phyloP scores from a whole-genome alignment of 2,888 invertebrate genomes.

The Zeuzera pyrina region DNA sequence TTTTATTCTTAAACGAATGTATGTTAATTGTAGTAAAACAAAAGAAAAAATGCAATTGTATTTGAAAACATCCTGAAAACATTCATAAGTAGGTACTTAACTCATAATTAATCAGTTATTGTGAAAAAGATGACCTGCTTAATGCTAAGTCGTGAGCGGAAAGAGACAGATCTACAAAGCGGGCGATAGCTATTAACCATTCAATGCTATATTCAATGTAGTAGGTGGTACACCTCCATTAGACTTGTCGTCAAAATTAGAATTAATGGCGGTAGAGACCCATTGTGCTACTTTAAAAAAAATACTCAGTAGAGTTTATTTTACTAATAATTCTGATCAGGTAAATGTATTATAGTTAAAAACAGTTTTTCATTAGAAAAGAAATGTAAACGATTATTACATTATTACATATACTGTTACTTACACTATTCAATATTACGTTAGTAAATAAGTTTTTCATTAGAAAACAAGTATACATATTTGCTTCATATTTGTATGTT shows the following conservation, averaged over 20 bases:
- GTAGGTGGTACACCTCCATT: not conserved
- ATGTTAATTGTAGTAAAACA: too few species aligned
- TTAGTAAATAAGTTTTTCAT: too few species aligned
- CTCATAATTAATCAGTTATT: too few species aligned
- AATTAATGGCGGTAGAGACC: not conserved
- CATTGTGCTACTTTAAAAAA: not conserved
- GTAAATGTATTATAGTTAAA: not conserved
- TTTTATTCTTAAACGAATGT: too few species aligned
- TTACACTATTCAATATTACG: too few species aligned
- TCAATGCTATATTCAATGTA: not conserved
- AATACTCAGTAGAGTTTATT: too few species aligned
- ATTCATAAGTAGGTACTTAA: too few species aligned
- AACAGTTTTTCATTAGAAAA: not conserved
- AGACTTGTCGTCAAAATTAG: not conserved
- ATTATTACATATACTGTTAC: not conserved
- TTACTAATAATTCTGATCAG: not conserved
- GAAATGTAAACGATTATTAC: not conserved
- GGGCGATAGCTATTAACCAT: not conserved
- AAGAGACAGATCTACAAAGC: not conserved
- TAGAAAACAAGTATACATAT: too few species aligned
- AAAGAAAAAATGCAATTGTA: too few species aligned
- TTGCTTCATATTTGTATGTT: too few species aligned
- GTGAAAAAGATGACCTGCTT: too few species aligned
- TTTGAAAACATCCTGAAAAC: too few species aligned
- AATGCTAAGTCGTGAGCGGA: not conserved